These are phyloP conservation scores for Chanos chanos DNA, from an alignment of 2,797 vertebrate genomes.

Conservation along the genomic window DNA sequence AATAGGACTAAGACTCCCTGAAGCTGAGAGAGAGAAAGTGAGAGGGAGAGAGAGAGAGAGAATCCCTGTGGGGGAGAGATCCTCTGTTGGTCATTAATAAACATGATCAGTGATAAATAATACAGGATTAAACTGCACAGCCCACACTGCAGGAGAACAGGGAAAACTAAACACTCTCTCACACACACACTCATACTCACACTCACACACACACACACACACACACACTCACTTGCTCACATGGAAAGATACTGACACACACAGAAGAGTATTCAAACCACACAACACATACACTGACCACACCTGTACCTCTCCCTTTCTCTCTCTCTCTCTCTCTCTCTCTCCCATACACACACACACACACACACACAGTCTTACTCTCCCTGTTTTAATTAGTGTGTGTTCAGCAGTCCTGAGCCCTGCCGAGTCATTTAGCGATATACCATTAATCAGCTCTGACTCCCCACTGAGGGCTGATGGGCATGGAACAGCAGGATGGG, in stretches of 20 bases:
- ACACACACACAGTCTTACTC: background rate
- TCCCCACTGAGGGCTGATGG: slow-evolving; percentile 50
- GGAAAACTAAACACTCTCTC: background rate
- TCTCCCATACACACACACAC: background rate
- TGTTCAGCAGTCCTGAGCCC: slow-evolving; percentile 59
- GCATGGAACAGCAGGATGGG: background rate
- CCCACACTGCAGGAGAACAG: too few species aligned
- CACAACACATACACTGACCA: too few species aligned
- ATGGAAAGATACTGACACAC: background rate
- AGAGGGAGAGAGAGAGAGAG: too few species aligned
- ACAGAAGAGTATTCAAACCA: slow-evolving; percentile 4
- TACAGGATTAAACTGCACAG: too few species aligned
- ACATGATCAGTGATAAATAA: too few species aligned
- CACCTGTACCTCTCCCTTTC: slow-evolving; percentile 2
- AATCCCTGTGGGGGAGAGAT: too few species aligned
- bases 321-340: slow-evolving; percentile 32
- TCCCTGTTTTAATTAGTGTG: slow-evolving; percentile 60
- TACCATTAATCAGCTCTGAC: slow-evolving; percentile 71
- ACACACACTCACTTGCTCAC: background rate
- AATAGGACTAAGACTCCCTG: too few species aligned
- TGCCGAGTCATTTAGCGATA: slow-evolving; percentile 56
- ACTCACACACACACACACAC: background rate
- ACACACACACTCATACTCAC: slow-evolving; percentile 12
- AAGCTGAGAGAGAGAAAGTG: too few species aligned
- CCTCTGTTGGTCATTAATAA: too few species aligned